Evolutionary conservation across 2,797 vertebrate species (phyloP), one percentile per base, ranked within the genome.

Genomic region (Hippocampus kuda): DNA sequence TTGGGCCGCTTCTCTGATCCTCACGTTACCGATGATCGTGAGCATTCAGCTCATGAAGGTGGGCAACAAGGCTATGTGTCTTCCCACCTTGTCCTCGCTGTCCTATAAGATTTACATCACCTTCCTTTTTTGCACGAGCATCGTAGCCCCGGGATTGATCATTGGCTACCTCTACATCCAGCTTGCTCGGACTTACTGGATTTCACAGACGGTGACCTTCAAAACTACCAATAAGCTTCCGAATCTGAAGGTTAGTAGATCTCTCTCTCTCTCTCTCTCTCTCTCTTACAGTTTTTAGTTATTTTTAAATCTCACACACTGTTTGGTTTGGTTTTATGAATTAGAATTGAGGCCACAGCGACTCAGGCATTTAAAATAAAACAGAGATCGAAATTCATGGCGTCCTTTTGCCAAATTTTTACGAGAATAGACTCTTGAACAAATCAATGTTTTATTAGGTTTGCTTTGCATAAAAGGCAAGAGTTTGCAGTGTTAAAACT

Each of bases 101-200:
- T 93, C 92, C 71, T 94, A 95, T 84, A 92, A 91, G 75, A 80
- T 93, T 67, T 96, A 97, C 85, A 91, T 97, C 81, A 92, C 92
- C 65, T 87, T 91, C 72, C 92, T 97, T 41, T 97, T 97, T 72
- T 93, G 93, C 82, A 96, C 94, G 20, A 96, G 95, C 82, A 96
- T 96, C 0, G 92, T 96, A 5, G 94, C 93, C 3, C 95, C 95
- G 0, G 95, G 95, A 16, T 84, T 97, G 59, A 86, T 97, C 75
- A 96, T 97, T 1, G 94, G 94, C 15, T 95, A 93, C 79, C 92
- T 96, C 24, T 97, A 96, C 74, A 92, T 93, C 68, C 88, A 93
- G 72, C 82, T 97, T 11, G 95, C 94, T 0, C 90, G 86, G 66
- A 93, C 94, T 1, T 97, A 97, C 68, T 95, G 94, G 95, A 79